Evolutionary conservation across 1,140 invertebrate species (phyloP).

Genomic region (Phortica variegata): DNA sequence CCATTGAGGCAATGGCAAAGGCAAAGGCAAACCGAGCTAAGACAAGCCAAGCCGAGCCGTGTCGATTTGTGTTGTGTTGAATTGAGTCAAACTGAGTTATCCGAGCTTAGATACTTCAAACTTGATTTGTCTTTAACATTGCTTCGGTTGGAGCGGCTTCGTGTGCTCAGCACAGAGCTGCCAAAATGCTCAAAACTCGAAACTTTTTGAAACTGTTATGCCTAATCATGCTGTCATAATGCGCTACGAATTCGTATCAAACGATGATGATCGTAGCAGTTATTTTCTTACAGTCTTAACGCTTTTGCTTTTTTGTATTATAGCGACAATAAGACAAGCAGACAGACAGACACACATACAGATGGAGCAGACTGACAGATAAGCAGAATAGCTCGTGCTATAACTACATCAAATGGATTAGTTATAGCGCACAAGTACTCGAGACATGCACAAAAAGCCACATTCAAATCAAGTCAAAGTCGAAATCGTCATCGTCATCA

Average conservation of each 20-base stretch:
- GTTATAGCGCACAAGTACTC: slow-evolving; percentile 44
- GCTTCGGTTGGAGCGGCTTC: no score
- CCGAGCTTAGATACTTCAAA: slow-evolving; percentile 37
- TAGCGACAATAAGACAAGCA: slow-evolving; percentile 14
- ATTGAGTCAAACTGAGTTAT: no score
- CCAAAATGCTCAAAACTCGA: slow-evolving; percentile 40
- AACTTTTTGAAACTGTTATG: slow-evolving; percentile 53
- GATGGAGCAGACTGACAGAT: slow-evolving; percentile 29
- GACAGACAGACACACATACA: not conserved
- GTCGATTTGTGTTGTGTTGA: no score
- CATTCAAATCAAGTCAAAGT: slow-evolving; percentile 36
- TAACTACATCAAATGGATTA: slow-evolving; percentile 55
- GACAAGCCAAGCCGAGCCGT: slow-evolving; percentile 2
- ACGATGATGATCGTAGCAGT: slow-evolving; percentile 53
- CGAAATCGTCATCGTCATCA: no score
- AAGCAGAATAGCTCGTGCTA: slow-evolving; percentile 50
- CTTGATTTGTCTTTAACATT: slow-evolving; percentile 30
- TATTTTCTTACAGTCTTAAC: slow-evolving; percentile 44
- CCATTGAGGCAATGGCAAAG: not conserved
- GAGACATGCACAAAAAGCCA: slow-evolving; percentile 47
- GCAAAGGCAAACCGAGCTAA: slow-evolving; percentile 2
- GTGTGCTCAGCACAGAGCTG: no score
- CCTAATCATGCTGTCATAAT: slow-evolving; percentile 58
- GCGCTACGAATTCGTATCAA: slow-evolving; percentile 55
- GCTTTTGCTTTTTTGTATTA: slow-evolving; percentile 23